Base-by-base conservation (phyloP, 2,888 invertebrate species). In the Epicampocera succincta region DNA sequence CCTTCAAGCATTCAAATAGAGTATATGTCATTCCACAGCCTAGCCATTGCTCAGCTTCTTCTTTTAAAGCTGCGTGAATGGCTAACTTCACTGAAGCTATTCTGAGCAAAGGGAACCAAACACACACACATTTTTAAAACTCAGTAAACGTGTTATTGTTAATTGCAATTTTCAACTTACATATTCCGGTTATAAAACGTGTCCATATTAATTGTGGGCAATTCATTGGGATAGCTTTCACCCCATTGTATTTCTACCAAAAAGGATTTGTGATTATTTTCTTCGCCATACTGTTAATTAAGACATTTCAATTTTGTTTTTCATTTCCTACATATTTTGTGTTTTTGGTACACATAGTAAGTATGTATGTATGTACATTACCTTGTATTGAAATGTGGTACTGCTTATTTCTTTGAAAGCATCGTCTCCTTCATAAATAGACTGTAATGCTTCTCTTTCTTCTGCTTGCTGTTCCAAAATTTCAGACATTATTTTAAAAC, bases 1-100 rank as follows among this genome's bases (percentile, higher is more conserved):
- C 98, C 90, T 97, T 97, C 15, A 97, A 92, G 90, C 94, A 96
- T 91, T 99, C 98, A 89, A 99, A 97, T 68, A 99, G 91, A 0
- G 97, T 96, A 88, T 97, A 99, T 0, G 98, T 98, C 97, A 98
- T 98, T 2, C 97, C 97, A 91, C 95, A 95, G 0, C 97, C 98
- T 15, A 97, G 87, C 93, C 96, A 95, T 86, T 96, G 95, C 48
- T 96, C 94, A 0, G 96, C 96, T 90, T 97, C 96, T 12, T 92
- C 91, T 13, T 92, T 91, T 0, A 96, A 90, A 66, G 93, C 92
- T 9, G 92, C 89, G 12, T 93, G 87, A 80, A 97, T 93, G 88
- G 94, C 94, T 58, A 94, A 92, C 91, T 97, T 97, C 0, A 96
- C 94, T 1, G 92, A 88, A 44, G 93, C 92, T 82, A 94, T 88